phyloP scores from a whole-genome alignment of 2,797 vertebrate species.

The Ceyx erithaca region DNA sequence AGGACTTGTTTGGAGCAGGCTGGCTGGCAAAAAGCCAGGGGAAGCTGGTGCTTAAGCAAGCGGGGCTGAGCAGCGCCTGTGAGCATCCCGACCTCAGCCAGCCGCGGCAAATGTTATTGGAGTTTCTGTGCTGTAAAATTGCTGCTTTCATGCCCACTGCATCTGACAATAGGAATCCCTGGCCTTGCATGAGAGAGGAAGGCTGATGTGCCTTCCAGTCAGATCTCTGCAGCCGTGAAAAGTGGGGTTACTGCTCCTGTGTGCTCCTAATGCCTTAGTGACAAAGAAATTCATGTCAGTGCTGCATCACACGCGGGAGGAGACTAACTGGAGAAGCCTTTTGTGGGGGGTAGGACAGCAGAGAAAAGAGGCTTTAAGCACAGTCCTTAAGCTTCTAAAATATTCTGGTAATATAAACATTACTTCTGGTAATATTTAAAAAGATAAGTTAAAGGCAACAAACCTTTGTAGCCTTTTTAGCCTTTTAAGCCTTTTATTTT shows the following conservation, averaged over 20 bases:
- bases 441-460: not conserved
- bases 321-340: constrained; percentile 29
- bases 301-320: not conserved
- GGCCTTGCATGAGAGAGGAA: constrained; percentile 68
- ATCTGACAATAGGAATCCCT: constrained; percentile 84
- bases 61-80: constrained; percentile 79
- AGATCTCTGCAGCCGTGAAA: constrained; percentile 70
- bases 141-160: constrained; percentile 88
- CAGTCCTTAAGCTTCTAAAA: not conserved
- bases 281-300: constrained; percentile 72
- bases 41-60: constrained; percentile 84
- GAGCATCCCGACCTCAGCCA: constrained; percentile 80
- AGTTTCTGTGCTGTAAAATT: constrained; percentile 90
- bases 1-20: constrained; percentile 77
- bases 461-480: not conserved
- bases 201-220: constrained; percentile 73
- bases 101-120: constrained; percentile 84
- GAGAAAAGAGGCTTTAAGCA: constrained; percentile 21
- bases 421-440: not conserved
- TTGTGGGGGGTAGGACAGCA: not conserved
- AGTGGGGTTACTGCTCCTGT: constrained; percentile 52
- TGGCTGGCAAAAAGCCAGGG: constrained; percentile 80
- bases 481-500: not conserved
- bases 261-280: constrained; percentile 65
- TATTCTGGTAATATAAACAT: no score